Conservation (phyloP, 2,888 invertebrate species). For the Sminthurides aquaticus region DNA sequence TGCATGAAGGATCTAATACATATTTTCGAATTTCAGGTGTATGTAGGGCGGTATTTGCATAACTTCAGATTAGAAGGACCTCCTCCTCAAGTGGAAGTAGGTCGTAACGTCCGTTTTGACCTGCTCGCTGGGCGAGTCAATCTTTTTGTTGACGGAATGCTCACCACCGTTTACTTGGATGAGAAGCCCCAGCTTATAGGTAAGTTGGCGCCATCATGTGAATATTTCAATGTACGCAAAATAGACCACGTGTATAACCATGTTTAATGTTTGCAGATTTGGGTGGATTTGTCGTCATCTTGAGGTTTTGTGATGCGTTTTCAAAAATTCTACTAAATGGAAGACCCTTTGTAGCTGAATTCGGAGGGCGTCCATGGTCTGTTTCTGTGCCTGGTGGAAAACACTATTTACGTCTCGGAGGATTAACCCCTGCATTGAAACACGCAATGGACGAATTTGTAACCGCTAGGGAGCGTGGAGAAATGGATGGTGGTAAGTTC, state of each 20-base stretch:
- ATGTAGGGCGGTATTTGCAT: slow-evolving; percentile 59
- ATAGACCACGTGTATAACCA: not conserved
- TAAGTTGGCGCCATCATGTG: not conserved
- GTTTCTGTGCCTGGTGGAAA: slow-evolving; percentile 60
- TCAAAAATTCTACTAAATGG: slow-evolving; percentile 71
- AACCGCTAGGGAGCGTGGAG: slow-evolving; percentile 2
- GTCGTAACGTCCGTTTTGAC: slow-evolving; percentile 66
- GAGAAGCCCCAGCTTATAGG: slow-evolving; percentile 64
- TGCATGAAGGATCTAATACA: no score
- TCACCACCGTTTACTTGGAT: slow-evolving; percentile 73
- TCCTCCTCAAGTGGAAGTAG: slow-evolving; percentile 87
- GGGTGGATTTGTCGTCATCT: slow-evolving; percentile 62
- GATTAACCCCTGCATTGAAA: slow-evolving; percentile 63
- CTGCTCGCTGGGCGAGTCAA: slow-evolving; percentile 77
- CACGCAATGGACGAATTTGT: slow-evolving; percentile 52
- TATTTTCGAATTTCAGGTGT: slow-evolving; percentile 58
- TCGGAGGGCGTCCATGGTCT: slow-evolving; percentile 74
- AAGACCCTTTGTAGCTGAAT: slow-evolving; percentile 59
- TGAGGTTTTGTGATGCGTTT: slow-evolving; percentile 72
- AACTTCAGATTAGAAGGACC: slow-evolving; percentile 79
- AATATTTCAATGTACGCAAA: not conserved
- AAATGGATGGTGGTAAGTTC: slow-evolving; percentile 10
- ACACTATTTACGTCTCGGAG: slow-evolving; percentile 69
- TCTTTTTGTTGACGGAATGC: slow-evolving; percentile 71
- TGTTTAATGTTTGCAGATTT: slow-evolving; percentile 46